Base-by-base conservation (phyloP, 2,797 vertebrate genomes). In the Helostoma temminkii region DNA sequence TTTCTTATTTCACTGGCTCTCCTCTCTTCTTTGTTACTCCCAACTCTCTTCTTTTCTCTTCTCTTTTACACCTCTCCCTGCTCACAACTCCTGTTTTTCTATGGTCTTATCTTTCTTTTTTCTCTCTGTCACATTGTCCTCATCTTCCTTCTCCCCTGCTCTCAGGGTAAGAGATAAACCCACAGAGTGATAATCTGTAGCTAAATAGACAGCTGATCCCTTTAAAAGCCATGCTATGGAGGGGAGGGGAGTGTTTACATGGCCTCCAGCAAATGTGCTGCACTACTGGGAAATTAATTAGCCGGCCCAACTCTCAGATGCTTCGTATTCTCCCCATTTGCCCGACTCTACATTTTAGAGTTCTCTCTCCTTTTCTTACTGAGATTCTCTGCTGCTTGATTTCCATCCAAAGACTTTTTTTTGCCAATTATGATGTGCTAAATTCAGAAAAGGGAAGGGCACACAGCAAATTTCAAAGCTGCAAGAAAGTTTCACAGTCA, bases 281-380 rank as follows among this genome's bases (percentile, higher is more conserved):
- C 76, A 24, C 84, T 58, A 47, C 69, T 78, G 84, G 82, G 78
- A 83, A 88, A 83, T 88, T 87, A 83, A 88, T 87, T 83, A 88
- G 57, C 76, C 74, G 25, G 41, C 57, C 74, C 22, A 6, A 64
- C 42, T 72, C 71, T 78, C 65, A 54, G 70, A 78, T 57, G 66
- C 61, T 71, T 60, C 53, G 64, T 24, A 62, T 65, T 52, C 50
- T 22, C 36, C 12, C 24, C 0, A 0, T 28, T 46, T 49, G 16
- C 21, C n/a, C 28, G 45, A 2, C 9, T 1, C 3, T n/a, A 10
- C 30, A 8, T 45, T 70, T 28, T 53, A 11, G 60, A 69, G 5
- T 62, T 28, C 54, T 57, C 30, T 22, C 32, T 56, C 4, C 15
- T 42, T 26, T 22, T 54, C 45, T 47, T 32, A 18, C 11, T 26